Base-by-base conservation (phyloP, 2,888 invertebrate genomes). In the Tanytarsus gracilentus region DNA sequence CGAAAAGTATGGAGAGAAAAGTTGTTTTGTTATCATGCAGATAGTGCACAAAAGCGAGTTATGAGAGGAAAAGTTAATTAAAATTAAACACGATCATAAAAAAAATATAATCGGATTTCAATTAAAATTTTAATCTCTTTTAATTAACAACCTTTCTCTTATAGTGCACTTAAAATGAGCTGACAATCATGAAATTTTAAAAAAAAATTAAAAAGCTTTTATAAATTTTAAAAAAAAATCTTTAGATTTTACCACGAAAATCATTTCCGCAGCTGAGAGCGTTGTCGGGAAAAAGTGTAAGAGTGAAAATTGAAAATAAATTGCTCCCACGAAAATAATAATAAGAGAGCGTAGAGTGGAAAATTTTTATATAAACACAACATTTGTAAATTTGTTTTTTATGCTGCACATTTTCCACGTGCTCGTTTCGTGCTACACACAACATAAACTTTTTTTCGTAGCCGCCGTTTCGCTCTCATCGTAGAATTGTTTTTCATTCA, bases 261-360 rank as follows among this genome's bases (percentile, higher is more conserved):
- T n/a, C n/a, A n/a, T n/a, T n/a, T n/a, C n/a, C n/a, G n/a, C 44
- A 44, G 18, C 44, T 23, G 23, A 23, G 44, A 44, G 44, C 18
- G 44, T 11, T 18, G 9, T 9, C 40, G 18, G 21, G 44, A 44
- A 11, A 44, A n/a, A 33, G 33, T 11, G 6, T 33, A 33, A 33
- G 6, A 9, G 33, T 44, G 44, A 44, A 23, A 44, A 44, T 44
- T 44, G 44, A 23, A 44, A 18, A 44, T 44, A 23, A 44, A 44
- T 44, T n/a, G 44, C 44, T 44, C 44, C 44, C 44, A 44, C 44
- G 44, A 44, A 44, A 44, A 44, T 44, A 44, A 44, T 44, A 44
- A 44, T 23, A 23, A 36, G 23, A 33, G n/a, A 33, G n/a, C n/a
- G n/a, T n/a, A n/a, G n/a, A n/a, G n/a, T n/a, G n/a, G n/a, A n/a